Base-by-base conservation (phyloP, 1,140 invertebrate genomes). In the fruit fly (Drosophila melanogaster) region DNA sequence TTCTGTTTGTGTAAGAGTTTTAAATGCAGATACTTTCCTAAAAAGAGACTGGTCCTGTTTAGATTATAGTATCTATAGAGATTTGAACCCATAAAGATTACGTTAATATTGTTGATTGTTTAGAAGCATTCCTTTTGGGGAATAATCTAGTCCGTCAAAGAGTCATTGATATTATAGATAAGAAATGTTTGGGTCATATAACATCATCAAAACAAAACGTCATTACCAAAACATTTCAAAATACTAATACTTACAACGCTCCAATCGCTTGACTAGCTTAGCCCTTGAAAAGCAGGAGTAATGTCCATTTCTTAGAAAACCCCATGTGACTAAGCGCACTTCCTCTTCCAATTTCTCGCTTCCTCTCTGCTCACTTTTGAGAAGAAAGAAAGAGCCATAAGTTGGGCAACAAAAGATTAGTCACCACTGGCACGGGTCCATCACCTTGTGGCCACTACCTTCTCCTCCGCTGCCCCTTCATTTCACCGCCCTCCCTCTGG, bases 341-440 rank as follows among this genome's bases (percentile, higher is more conserved):
- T 86, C 75, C 84, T 89, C 79, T 83, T 81, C 83, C 83, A 85
- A 77, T 85, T 85, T 79, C 58, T 53, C 60, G 78, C 74, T 86
- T 86, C 83, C 83, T 79, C 53, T 81, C 35, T 51, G 61, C 55
- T 38, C 14, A 6, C 61, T 72, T 69, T 70, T 66, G 57, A 70
- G 53, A 64, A 44, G 77, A 78, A 78, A 87, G 60, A 75, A 41
- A 19, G 14, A 38, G 50, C 35, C 65, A 35, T 37, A 72, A n/a
- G 38, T 53, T 30, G 55, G 57, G 30, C 33, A 22, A 5, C 51
- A 41, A 57, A 50, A 51, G 47, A 85, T 85, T 85, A 85, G 81
- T 85, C 81, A 85, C 76, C 81, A 85, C 72, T 79, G 76, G 80
- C 80, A 79, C 54, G 80, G 75, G 80, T 83, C 80, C 80, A 83